Percentiles rank a stretch among this genome's conserved stretches.
These are phyloP conservation scores for Halisarca cf. caerulea DNA, from an alignment of 37 sponge, comb jelly and placozoan species.

Conservation along the genomic window DNA sequence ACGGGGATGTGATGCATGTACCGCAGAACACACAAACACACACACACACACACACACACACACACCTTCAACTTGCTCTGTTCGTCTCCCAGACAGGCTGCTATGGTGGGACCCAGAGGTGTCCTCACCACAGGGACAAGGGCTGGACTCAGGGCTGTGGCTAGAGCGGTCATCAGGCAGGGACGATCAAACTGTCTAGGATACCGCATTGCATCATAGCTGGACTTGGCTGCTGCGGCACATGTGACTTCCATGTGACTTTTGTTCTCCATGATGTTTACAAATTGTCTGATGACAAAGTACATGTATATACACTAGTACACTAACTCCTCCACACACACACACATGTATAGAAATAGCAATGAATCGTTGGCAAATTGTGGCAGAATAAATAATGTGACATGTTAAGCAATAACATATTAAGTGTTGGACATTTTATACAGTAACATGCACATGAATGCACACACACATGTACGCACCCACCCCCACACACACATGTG, in stretches of 20 bases:
- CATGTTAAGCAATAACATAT: too few relatives aligned
- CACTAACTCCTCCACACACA: too few relatives aligned
- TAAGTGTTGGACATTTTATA: too few relatives aligned
- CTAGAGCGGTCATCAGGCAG: slow-evolving; percentile 39
- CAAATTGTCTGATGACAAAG: slow-evolving; percentile 32
- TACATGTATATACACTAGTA: background rate
- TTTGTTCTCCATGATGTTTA: slow-evolving; percentile 1
- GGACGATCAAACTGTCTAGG: slow-evolving; percentile 43
- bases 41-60: too few relatives aligned
- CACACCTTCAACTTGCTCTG: slow-evolving; percentile 40
- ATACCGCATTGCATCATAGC: slow-evolving; percentile 35
- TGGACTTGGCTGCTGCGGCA: slow-evolving; percentile 39
- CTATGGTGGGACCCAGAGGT: slow-evolving; percentile 36
- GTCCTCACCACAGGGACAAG: slow-evolving; percentile 21
- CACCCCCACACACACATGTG: background rate
- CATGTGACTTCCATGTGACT: slow-evolving; percentile 37
- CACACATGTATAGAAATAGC: too few relatives aligned
- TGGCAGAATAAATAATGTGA: too few relatives aligned
- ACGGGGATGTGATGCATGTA: too few relatives aligned
- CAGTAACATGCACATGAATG: background rate
- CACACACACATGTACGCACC: background rate
- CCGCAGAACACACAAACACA: too few relatives aligned
- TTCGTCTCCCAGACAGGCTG: slow-evolving; percentile 53
- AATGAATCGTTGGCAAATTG: too few relatives aligned
- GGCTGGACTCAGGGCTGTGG: slow-evolving; percentile 41